Percentiles rank a stretch among this genome's conserved stretches.
phyloP scores from a whole-genome alignment of 2,113 vertebrate species.

The Galemys pyrenaicus region DNA sequence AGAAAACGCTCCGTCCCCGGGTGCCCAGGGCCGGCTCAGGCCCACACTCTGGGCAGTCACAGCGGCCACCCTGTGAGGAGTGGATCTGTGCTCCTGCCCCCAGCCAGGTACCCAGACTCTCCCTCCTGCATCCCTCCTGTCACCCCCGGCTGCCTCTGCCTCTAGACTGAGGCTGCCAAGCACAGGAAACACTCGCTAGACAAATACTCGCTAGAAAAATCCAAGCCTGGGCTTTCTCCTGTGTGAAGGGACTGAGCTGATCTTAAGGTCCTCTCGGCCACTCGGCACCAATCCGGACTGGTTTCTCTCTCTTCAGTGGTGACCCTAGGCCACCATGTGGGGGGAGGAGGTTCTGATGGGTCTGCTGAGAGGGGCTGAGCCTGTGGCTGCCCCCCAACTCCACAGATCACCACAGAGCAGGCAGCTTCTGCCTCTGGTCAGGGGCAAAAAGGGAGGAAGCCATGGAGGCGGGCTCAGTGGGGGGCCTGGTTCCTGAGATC shows the following conservation, averaged over 20 bases:
- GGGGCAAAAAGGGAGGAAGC: no score
- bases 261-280: neutral
- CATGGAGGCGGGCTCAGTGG: neutral
- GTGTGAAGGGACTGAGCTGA: neutral
- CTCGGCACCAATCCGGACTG: neutral
- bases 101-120: neutral
- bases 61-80: neutral
- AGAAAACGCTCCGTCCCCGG: neutral
- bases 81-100: neutral
- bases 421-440: no score
- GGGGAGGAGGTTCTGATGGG: no score
- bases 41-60: fast-evolving
- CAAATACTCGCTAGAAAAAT: neutral
- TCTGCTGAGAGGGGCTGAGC: neutral
- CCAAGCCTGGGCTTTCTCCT: neutral
- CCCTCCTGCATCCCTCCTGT: fast-evolving
- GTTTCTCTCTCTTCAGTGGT: neutral
- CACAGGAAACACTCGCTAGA: no score
- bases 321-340: neutral
- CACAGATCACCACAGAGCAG: neutral
- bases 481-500: neutral
- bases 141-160: neutral
- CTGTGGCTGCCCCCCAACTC: neutral
- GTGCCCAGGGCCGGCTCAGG: neutral
- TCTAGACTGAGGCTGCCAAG: fast-evolving